Percentiles rank a stretch among this genome's conserved stretches.
Conservation (phyloP, 2,888 invertebrate species). For the Vesta saturnalis region DNA sequence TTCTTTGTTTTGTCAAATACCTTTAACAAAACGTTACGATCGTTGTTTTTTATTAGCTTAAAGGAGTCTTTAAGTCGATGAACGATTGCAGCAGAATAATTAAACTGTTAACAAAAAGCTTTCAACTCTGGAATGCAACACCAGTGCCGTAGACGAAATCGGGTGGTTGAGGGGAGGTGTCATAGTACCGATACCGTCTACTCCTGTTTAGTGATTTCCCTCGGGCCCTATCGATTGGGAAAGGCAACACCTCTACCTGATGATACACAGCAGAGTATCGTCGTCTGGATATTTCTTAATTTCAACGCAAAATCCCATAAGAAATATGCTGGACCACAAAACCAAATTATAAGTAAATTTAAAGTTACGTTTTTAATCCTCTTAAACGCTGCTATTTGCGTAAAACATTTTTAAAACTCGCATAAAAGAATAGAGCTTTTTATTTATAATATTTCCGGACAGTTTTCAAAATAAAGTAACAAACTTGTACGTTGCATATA, state of each 20-base stretch:
- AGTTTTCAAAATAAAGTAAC: background rate
- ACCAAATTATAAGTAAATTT: conserved; percentile 25
- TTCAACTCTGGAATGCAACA: conserved; percentile 40
- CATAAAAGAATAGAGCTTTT: background rate
- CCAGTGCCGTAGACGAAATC: conserved; percentile 48
- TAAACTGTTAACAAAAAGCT: conserved; percentile 27
- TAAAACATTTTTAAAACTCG: conserved; percentile 7
- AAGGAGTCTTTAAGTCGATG: conserved; percentile 27
- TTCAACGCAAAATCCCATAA: conserved; percentile 34
- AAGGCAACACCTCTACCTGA: conserved; percentile 54
- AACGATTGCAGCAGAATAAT: conserved; percentile 29
- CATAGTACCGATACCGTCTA: conserved; percentile 43
- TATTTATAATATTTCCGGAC: background rate
- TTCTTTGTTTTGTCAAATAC: background rate
- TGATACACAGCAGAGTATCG: conserved; percentile 36
- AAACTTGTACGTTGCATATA: too few relatives aligned
- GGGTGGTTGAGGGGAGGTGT: conserved; percentile 47
- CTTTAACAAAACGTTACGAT: background rate
- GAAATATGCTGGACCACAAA: conserved; percentile 32
- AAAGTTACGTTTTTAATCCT: conserved; percentile 9
- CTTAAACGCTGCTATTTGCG: background rate
- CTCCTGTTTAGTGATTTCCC: conserved; percentile 62
- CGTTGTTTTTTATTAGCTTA: background rate
- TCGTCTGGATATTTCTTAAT: conserved; percentile 31
- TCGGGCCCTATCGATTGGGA: conserved; percentile 60